Conservation (phyloP, 2,113 vertebrate species). For the Thamnophis sirtalis region DNA sequence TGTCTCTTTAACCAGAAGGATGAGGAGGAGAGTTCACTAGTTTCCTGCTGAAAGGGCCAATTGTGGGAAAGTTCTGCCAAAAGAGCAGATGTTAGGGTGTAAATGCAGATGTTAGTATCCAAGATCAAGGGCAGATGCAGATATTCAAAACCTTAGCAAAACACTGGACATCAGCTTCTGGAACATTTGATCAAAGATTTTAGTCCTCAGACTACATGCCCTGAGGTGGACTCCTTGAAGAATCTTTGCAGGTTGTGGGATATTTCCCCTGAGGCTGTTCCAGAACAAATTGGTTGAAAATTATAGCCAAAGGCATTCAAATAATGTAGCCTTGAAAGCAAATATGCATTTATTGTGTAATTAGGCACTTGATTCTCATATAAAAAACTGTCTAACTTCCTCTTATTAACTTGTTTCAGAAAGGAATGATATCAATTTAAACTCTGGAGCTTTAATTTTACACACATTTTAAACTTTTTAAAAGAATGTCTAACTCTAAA, state of each 20-base stretch:
- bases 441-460: slow-evolving; percentile 32
- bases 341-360: slow-evolving; percentile 20
- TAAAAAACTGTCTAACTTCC: neutral
- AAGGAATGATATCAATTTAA: slow-evolving; percentile 38
- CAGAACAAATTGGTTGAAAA: slow-evolving; percentile 22
- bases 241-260: neutral
- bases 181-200: slow-evolving; percentile 26
- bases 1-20: neutral
- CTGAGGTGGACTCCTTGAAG: slow-evolving; percentile 22
- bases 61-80: slow-evolving; percentile 5
- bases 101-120: slow-evolving; percentile 22
- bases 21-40: neutral
- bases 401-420: slow-evolving; percentile 29
- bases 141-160: neutral
- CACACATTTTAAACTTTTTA: slow-evolving; percentile 35
- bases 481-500: slow-evolving; percentile 5
- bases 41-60: neutral
- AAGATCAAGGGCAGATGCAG: slow-evolving; percentile 18
- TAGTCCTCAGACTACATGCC: slow-evolving; percentile 4
- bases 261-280: slow-evolving; percentile 12
- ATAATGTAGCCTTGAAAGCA: slow-evolving; percentile 12
- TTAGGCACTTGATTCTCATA: neutral
- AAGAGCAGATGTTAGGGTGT: slow-evolving; percentile 18
- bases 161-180: slow-evolving; percentile 19
- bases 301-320: slow-evolving; percentile 4